Evolutionary conservation across 2,113 vertebrate species (phyloP), one percentile per base, ranked within the genome.

Genomic region (Orycteropus afer): DNA sequence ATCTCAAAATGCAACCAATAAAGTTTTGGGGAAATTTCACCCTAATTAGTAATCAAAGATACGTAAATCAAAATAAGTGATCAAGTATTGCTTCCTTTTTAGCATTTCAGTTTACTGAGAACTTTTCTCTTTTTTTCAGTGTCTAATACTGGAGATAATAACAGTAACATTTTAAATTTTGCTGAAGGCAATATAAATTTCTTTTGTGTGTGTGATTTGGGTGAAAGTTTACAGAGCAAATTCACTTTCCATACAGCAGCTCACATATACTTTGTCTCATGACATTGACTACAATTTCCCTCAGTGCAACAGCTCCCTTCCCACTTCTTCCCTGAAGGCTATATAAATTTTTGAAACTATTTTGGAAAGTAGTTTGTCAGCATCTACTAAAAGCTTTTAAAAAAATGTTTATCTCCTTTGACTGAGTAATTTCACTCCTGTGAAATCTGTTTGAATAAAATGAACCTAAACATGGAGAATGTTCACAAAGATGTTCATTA

Each of bases 331-430:
- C n/a, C n/a, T n/a, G n/a, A n/a, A n/a, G n/a, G n/a, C n/a, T n/a
- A 29, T 63, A 27, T 76, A 65, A 83, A 89, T 47, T 86, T 47
- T 81, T 76, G 65, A 67, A 86, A 65, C 57, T 29, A 17, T 74
- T 15, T 47, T 45, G 42, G 42, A 76, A 47, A 47, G 27, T 37
- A 76, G 55, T 85, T 77, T 92, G 51, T 65, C 51, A 32, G 7
- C 53, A 55, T 69, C 51, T 92, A 13, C 49, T 55, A 77, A 90
- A 86, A 77, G 40, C 49, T 61, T 92, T 89, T 40, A 94, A 92
- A 92, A 61, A 3, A 7, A n/a, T 78, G 42, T 85, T 69, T 88
- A 84, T 84, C 67, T 4, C 15, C 47, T 65, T 67, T 59, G 74
- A 55, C 59, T 42, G 45, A 89, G 25, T 81, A 92, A 42, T 84